These are phyloP conservation scores for Catharus fuscescens DNA, from an alignment of 2,113 vertebrate species.

Conservation along the genomic window DNA sequence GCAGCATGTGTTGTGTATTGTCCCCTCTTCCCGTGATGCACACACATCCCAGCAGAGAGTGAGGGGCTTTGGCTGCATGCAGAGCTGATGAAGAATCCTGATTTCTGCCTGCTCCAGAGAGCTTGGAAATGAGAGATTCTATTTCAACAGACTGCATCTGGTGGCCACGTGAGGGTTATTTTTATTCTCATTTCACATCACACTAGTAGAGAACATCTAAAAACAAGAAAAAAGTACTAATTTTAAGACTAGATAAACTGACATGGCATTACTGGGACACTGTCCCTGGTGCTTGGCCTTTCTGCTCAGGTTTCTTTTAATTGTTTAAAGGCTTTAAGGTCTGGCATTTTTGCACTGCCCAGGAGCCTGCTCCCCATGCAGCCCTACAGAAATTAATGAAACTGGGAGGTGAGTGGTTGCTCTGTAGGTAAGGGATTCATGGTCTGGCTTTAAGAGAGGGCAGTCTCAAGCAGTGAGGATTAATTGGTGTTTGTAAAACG, in stretches of 20 bases:
- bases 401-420: neutral
- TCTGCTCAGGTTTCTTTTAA: neutral
- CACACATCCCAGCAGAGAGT: neutral
- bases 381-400: neutral
- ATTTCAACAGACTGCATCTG: neutral
- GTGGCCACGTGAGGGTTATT: neutral
- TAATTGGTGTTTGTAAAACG: constrained; percentile 16
- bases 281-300: neutral
- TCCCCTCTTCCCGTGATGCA: neutral
- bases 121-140: neutral
- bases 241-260: neutral
- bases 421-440: neutral
- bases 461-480: neutral
- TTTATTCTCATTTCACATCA: neutral
- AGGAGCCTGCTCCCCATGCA: neutral
- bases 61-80: neutral
- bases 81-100: neutral
- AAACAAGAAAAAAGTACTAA: neutral
- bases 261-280: neutral
- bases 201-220: neutral
- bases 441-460: neutral
- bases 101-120: neutral
- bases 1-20: neutral
- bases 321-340: neutral
- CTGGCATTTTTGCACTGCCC: neutral